Percentiles rank a stretch among this genome's conserved stretches.
phyloP scores from a whole-genome alignment of 1,140 invertebrate species.

The Drosophila yakuba region DNA sequence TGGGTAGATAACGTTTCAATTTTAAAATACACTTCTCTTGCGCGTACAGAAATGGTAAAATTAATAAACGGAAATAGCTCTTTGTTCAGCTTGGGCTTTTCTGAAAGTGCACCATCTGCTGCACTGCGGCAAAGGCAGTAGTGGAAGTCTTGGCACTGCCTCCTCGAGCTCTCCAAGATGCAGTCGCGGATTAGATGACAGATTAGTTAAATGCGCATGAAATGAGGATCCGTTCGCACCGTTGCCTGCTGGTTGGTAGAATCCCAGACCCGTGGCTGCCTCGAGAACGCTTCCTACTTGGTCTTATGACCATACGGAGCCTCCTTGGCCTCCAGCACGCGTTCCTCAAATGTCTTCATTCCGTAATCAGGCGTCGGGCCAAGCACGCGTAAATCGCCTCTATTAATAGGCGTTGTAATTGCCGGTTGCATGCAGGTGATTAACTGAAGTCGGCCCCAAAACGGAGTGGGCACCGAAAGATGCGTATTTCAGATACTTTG shows the following conservation, averaged over 20 bases:
- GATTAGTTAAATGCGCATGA: constrained; percentile 81
- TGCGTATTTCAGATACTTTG: background rate
- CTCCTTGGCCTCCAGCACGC: constrained; percentile 28
- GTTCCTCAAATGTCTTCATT: constrained; percentile 75
- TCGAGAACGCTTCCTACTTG: constrained; percentile 56
- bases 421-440: constrained; percentile 66
- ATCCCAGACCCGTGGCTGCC: constrained; percentile 8
- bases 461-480: background rate
- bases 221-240: constrained; percentile 58
- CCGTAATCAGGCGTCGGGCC: constrained; percentile 65
- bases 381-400: constrained; percentile 51
- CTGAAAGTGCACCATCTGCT: background rate
- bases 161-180: constrained; percentile 58
- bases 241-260: background rate
- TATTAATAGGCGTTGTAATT: constrained; percentile 74
- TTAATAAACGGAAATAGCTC: background rate
- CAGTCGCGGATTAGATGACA: constrained; percentile 73
- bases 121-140: background rate
- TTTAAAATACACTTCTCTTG: no score
- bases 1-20: no score
- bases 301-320: constrained; percentile 37
- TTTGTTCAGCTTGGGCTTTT: background rate
- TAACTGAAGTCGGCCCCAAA: constrained; percentile 34
- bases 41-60: no score
- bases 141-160: constrained; percentile 17